Evolutionary conservation across 2,888 invertebrate genomes (phyloP), one percentile per base, ranked within the genome.

Genomic region (Aradus depressus): DNA sequence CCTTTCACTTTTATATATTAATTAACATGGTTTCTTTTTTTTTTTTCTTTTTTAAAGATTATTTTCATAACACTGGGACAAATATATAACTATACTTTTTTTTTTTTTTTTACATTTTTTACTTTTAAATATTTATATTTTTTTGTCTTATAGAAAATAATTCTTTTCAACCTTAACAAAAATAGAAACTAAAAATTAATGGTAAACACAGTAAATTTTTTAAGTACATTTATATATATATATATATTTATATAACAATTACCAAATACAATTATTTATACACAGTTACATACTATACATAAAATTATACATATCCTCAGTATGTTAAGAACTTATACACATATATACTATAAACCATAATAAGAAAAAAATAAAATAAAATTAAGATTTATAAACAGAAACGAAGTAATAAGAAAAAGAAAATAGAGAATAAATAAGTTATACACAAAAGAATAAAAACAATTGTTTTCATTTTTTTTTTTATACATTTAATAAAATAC

Each of bases 221-320:
- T 56, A 56, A 56, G 56, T 56, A 56, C 56, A 56, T 52, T 44
- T 50, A n/a, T n/a, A n/a, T n/a, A n/a, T n/a, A n/a, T n/a, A n/a
- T n/a, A n/a, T n/a, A n/a, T n/a, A n/a, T n/a, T n/a, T n/a, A 52
- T 44, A 53, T 54, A 56, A 52, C 51, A 55, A 52, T 55, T 53
- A 50, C 45, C 51, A 56, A 44, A 52, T 56, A 52, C 48, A 51
- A 52, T 56, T 52, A 45, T 53, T n/a, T n/a, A n/a, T n/a, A n/a
- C n/a, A n/a, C n/a, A n/a, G n/a, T n/a, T n/a, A 54, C 47, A 54
- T 41, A 43, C 44, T 52, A 49, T 35, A 45, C 51, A 54, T 43
- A 51, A 45, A 47, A n/a, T n/a, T 42, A 42, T 42, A 23, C 26
- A 23, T 23, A 25, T 28, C 21, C 22, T 25, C 37, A n/a, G n/a